Percentiles rank a stretch among this genome's conserved stretches.
Conservation (phyloP, 2,888 invertebrate species). For the Trichopria drosophilae region DNA sequence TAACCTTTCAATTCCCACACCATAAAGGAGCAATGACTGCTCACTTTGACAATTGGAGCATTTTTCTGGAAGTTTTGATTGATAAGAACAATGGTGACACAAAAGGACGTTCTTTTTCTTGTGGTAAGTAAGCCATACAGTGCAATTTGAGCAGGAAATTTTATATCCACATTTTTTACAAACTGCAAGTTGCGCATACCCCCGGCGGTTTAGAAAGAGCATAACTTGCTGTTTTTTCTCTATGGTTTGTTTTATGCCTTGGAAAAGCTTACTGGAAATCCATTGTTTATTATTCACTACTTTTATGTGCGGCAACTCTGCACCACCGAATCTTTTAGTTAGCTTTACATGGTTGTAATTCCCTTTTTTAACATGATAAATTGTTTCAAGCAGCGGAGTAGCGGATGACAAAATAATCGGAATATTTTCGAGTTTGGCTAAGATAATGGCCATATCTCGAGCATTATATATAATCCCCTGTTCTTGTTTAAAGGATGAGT, state of each 20-base stretch:
- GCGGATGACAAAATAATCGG: constrained; percentile 18
- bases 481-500: constrained; percentile 22
- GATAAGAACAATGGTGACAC: too few relatives aligned
- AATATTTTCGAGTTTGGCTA: constrained; percentile 17
- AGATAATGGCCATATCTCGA: constrained; percentile 20
- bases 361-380: constrained; percentile 16
- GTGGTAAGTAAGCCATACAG: constrained; percentile 15
- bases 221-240: constrained; percentile 19
- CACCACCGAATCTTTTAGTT: constrained; percentile 15
- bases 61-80: too few relatives aligned
- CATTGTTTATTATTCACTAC: constrained; percentile 14
- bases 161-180: constrained; percentile 19
- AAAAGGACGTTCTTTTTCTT: constrained; percentile 19
- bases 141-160: constrained; percentile 16
- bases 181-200: constrained; percentile 15
- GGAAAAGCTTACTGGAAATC: constrained; percentile 12
- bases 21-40: too few relatives aligned
- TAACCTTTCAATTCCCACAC: too few relatives aligned
- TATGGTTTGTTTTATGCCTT: constrained; percentile 10
- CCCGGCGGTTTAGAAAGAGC: constrained; percentile 18
- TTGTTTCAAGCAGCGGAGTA: constrained; percentile 16
- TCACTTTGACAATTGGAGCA: too few relatives aligned
- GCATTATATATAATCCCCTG: constrained; percentile 18
- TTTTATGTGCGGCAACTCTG: constrained; percentile 16
- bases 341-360: constrained; percentile 19